Conservation (phyloP, 2,888 invertebrate genomes). For the Synergus japonicus region DNA sequence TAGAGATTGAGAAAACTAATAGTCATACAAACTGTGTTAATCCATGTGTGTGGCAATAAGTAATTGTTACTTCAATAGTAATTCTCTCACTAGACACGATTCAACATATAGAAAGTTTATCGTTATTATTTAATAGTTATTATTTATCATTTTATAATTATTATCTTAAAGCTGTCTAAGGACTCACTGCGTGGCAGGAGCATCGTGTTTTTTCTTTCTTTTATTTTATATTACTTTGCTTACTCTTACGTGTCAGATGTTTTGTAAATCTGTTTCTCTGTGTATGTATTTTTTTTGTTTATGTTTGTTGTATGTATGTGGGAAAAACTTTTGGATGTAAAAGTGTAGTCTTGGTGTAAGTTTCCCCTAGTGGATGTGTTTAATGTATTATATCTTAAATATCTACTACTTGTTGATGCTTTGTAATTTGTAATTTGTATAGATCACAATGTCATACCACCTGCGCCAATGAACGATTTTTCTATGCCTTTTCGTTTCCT, state of each 20-base stretch:
- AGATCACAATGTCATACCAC: constrained; percentile 76
- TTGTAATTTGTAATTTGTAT: constrained; percentile 73
- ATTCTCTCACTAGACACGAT: constrained; percentile 76
- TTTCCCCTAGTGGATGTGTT: constrained; percentile 52
- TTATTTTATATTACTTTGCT: constrained; percentile 64
- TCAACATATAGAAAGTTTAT: constrained; percentile 77
- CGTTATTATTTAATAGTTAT: constrained; percentile 75
- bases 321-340: constrained; percentile 47
- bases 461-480: constrained; percentile 69
- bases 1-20: constrained; percentile 11
- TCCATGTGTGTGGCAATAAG: constrained; percentile 65
- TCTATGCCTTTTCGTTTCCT: constrained; percentile 65
- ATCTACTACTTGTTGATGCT: constrained; percentile 74
- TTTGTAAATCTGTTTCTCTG: constrained; percentile 47
- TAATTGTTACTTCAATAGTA: constrained; percentile 71
- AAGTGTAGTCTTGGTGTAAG: constrained; percentile 31
- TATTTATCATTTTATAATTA: constrained; percentile 74
- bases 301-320: constrained; percentile 31
- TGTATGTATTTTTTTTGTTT: constrained; percentile 45
- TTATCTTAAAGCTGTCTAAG: constrained; percentile 76
- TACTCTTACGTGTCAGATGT: constrained; percentile 52
- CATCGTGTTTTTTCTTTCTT: constrained; percentile 63
- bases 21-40: constrained; percentile 65
- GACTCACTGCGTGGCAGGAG: constrained; percentile 76
- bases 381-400: constrained; percentile 68